Base-by-base conservation (phyloP, 2,888 invertebrate species). In the Chydorus sphaericus region DNA sequence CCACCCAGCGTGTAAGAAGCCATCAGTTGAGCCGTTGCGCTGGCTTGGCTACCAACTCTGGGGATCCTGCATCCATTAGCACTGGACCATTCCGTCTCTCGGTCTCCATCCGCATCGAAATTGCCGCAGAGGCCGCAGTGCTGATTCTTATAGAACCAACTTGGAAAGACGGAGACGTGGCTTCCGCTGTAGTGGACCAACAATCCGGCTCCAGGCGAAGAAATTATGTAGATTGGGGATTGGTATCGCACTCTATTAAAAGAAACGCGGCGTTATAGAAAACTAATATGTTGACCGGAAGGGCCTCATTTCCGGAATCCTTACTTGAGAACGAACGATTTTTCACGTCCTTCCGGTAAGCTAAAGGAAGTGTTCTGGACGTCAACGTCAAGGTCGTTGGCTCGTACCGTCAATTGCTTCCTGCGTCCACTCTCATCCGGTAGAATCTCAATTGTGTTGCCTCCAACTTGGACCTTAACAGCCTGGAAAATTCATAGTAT, bases 71-170 rank as follows among this genome's bases (percentile, higher is more conserved):
- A 55, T 16, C 55, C 55, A 11, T 36, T 30, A 6, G 55, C 49
- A 14, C 48, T 39, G 18, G 37, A 33, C 48, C 48, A 55, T 14
- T 55, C 55, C 11, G 4, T 26, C 10, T n/a, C 20, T 1, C n/a
- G 16, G 8, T 44, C 44, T 6, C 37, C 38, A 33, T 55, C 55
- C 3, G 61, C 61, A 55, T 63, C 61, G 58, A 60, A 63, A 61
- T 63, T 63, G 23, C 63, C 63, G 55, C 63, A 63, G n/a, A 63
- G 54, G 57, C 63, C 63, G 55, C 63, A 63, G 49, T 61, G 59
- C 28, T 61, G 61, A 33, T 55, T 60, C 53, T 62, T 60, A 56
- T 61, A 62, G 18, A 62, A 57, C 56, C 60, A 61, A 23, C 62
- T 62, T 44, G 59, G 60, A 38, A 62, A 61, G 55, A 63, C 62